Evolutionary conservation across 2,113 vertebrate genomes (phyloP), one percentile per base, ranked within the genome.

Genomic region (Lasiurus cinereus): DNA sequence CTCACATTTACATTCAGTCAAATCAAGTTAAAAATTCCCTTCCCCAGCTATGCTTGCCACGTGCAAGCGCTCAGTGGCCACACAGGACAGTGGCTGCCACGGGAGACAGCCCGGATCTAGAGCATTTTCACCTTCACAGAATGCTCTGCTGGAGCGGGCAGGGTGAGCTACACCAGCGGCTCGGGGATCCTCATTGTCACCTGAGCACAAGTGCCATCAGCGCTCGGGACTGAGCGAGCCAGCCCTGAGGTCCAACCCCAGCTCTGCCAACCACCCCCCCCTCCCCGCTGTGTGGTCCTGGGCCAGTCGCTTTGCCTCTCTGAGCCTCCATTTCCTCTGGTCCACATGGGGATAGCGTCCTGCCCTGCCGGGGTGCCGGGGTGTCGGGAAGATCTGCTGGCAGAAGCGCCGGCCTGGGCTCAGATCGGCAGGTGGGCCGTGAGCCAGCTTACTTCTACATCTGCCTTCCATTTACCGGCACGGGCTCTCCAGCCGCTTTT

Each of bases 1-100:
- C 48, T 88, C 80, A 70, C 31, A 89, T 54, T 18, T 24, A 36
- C 73, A 54, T 72, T 36, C 93, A 92, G 56, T 39, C 43, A 72
- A 46, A 83, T 62, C 8, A 43, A 48, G 48, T 48, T 29, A 11
- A 83, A 91, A 39, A 67, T 21, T 74, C 15, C 27, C 48, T 59
- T 76, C 74, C 64, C 27, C 10, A 33, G 67, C 12, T 4, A 22
- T 10, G 13, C 3, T 12, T 3, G 5, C 29, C 78, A 43, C 22
- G 21, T 84, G 43, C 46, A 21, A 82, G 48, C 24, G 18, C 16
- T 39, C 15, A 6, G 8, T 21, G 21, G 67, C 43, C 54, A 29
- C 24, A 8, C 27, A 21, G 29, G 52, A 64, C 91, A 3, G 22
- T 36, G 66, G 66, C 50, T 50, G 46, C 64, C 11, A 0, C 4